Conservation (phyloP, 2,113 vertebrate species). For the Seriola dumerili region DNA sequence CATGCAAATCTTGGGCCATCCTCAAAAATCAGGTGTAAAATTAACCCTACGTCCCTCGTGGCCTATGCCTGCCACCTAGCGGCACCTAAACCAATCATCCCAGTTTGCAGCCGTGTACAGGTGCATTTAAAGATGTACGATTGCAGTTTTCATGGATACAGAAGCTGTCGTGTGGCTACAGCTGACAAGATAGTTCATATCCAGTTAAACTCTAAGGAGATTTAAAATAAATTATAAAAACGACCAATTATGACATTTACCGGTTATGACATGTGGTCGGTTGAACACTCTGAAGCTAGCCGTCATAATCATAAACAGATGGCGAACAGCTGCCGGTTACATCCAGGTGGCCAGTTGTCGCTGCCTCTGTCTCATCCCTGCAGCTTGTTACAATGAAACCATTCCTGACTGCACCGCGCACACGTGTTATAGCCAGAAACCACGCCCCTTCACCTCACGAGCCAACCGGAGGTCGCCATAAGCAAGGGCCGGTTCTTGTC, state of each 20-base stretch:
- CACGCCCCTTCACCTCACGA: constrained; percentile 9
- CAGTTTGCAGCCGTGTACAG: not conserved
- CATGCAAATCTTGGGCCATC: constrained; percentile 8
- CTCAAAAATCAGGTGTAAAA: constrained; percentile 20
- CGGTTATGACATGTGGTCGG: constrained; percentile 52
- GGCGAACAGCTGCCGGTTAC: constrained; percentile 38
- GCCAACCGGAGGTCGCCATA: constrained; percentile 48
- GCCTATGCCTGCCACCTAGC: constrained; percentile 72
- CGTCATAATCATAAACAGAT: constrained; percentile 63
- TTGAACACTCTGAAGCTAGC: constrained; percentile 50
- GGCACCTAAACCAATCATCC: constrained; percentile 25
- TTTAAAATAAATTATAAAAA: constrained; percentile 13
- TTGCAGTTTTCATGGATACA: not conserved
- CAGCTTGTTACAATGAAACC: constrained; percentile 2
- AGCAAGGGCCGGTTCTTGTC: not conserved
- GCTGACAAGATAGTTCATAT: constrained; percentile 19
- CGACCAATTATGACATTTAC: constrained; percentile 45
- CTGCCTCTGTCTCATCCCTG: constrained; percentile 1
- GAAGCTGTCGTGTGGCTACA: not conserved
- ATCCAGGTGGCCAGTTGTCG: constrained; percentile 56
- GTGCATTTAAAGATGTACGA: not conserved
- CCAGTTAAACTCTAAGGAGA: constrained; percentile 9
- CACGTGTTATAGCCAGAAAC: constrained; percentile 31
- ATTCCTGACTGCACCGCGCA: not conserved
- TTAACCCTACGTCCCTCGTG: constrained; percentile 30